Conservation (phyloP, 2,113 vertebrate species). For the Aptenodytes patagonicus region DNA sequence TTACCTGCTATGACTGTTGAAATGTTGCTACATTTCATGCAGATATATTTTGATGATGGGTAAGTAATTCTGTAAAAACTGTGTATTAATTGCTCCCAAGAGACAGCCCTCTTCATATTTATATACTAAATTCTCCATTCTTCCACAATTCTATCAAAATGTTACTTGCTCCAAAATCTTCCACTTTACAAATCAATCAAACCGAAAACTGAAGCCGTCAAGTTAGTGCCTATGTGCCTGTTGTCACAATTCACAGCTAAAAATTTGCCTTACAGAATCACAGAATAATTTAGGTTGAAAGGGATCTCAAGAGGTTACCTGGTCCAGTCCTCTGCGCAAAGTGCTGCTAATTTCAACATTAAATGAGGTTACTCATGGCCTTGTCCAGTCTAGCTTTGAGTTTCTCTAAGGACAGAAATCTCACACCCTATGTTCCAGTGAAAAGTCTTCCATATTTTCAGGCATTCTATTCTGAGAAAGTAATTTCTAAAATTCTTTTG, state of each 20-base stretch:
- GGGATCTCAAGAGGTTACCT: not conserved
- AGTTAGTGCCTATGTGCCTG: no score
- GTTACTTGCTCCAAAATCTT: not conserved
- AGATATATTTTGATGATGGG: not conserved
- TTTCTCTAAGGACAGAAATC: not conserved
- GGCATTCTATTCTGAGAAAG: not conserved
- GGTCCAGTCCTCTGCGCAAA: not conserved
- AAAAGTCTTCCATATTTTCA: not conserved
- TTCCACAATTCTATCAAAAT: not conserved
- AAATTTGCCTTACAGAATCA: not conserved
- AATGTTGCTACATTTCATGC: not conserved
- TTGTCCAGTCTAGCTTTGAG: not conserved
- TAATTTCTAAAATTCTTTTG: not conserved
- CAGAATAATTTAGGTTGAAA: not conserved
- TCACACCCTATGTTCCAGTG: not conserved
- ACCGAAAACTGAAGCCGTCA: not conserved
- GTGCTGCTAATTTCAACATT: not conserved
- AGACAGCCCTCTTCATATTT: not conserved
- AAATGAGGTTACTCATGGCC: not conserved
- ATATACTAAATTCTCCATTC: not conserved
- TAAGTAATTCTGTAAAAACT: not conserved
- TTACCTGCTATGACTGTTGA: not conserved
- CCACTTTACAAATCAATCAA: not conserved
- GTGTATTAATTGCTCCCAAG: not conserved
- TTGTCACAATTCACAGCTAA: not conserved